phyloP scores from a whole-genome alignment of 2,113 vertebrate genomes.

The Pantherophis guttatus region DNA sequence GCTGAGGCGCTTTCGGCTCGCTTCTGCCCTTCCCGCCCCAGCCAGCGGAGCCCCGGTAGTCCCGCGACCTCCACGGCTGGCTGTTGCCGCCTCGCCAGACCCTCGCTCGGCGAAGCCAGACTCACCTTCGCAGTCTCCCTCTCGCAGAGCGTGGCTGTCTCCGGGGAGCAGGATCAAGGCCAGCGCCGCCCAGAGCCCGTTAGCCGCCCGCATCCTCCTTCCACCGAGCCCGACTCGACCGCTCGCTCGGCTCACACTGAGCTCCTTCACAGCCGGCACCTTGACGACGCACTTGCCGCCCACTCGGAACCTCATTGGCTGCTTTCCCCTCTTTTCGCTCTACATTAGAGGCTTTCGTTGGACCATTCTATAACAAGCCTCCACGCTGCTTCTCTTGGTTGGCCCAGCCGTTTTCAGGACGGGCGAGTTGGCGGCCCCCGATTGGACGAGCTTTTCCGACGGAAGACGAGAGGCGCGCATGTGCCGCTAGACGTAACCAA shows the following conservation, averaged over 20 bases:
- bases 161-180: slow-evolving; percentile 74
- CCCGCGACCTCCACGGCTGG: neutral
- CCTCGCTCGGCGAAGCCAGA: neutral
- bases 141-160: slow-evolving; percentile 68
- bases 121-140: slow-evolving; percentile 91
- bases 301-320: slow-evolving; percentile 65
- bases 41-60: neutral
- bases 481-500: rapidly evolving
- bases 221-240: neutral
- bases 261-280: slow-evolving; percentile 37
- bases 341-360: slow-evolving; percentile 39
- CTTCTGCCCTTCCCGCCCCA: neutral
- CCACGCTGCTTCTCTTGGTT: slow-evolving; percentile 56
- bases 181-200: slow-evolving; percentile 79
- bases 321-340: neutral
- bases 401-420: slow-evolving; percentile 58
- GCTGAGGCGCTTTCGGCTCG: neutral
- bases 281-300: slow-evolving; percentile 23
- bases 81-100: neutral
- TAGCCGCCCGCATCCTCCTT: slow-evolving; percentile 74
- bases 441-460: slow-evolving; percentile 69
- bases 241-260: slow-evolving; percentile 24
- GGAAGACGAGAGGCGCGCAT: neutral
- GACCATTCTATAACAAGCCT: slow-evolving; percentile 35
- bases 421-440: slow-evolving; percentile 84